Percentiles rank a stretch among this genome's conserved stretches.
These are phyloP conservation scores for Rhinoderma darwinii DNA, from an alignment of 2,113 vertebrate genomes.

Conservation along the genomic window DNA sequence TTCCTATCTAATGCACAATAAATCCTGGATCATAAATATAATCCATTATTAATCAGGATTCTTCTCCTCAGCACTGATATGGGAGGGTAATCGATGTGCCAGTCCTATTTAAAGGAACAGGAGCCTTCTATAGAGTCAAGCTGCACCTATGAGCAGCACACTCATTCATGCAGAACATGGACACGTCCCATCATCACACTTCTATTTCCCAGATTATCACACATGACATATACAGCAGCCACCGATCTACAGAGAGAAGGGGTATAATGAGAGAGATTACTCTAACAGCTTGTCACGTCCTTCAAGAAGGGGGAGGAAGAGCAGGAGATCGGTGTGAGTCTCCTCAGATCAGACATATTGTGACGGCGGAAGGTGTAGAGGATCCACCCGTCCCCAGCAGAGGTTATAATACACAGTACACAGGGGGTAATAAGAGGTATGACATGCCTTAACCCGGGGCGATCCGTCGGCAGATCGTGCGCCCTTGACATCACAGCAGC, in stretches of 20 bases:
- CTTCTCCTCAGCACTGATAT: not conserved
- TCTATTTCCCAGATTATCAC: not conserved
- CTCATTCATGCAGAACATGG: constrained; percentile 45
- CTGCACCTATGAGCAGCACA: not conserved
- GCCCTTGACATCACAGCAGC: constrained; percentile 92
- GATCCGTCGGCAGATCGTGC: constrained; percentile 85
- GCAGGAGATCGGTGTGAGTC: not conserved
- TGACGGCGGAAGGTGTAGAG: not conserved
- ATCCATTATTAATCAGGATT: not conserved
- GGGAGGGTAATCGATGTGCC: not conserved
- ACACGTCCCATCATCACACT: constrained; percentile 32
- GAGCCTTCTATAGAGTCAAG: not conserved
- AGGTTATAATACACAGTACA: not conserved
- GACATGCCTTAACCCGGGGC: constrained; percentile 84
- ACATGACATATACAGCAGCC: not conserved
- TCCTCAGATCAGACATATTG: constrained; percentile 3
- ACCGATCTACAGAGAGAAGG: not conserved
- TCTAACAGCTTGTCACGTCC: constrained; percentile 40
- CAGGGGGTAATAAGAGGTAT: constrained; percentile 44
- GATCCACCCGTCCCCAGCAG: not conserved
- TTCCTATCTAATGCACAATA: not conserved
- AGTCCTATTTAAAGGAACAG: constrained; percentile 35
- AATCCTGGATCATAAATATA: not conserved
- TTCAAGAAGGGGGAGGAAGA: not conserved
- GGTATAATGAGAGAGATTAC: not conserved